Evolutionary conservation across 2,113 vertebrate genomes (phyloP), one percentile per base, ranked within the genome.

Genomic region (Apteryx mantelli): DNA sequence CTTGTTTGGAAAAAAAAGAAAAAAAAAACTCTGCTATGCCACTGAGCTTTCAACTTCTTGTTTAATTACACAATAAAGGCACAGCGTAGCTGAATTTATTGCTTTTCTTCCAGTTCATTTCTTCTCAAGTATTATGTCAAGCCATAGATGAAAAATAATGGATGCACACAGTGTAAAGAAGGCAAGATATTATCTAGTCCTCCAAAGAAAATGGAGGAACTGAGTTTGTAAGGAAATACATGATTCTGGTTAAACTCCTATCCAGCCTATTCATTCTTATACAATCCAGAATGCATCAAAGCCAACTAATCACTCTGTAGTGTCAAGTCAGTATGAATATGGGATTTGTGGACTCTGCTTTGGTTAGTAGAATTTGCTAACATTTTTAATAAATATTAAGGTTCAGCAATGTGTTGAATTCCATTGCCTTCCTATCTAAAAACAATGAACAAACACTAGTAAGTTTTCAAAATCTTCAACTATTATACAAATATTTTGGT

Each of bases 241-340:
- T 0, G 2, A 38, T 30, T 34, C 42, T 63, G 34, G 6, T 8
- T 38, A 26, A 69, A 14, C 10, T 46, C 12, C 16, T n/a, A 5
- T 11, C 10, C 19, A 86, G 32, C 11, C 25, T 77, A 4, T 34
- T 60, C 44, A 22, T 48, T 61, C 68, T 38, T 34, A 46, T 8
- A 20, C 36, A 60, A 55, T 1, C 0, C 0, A 42, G 36, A 68
- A 52, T 2, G 16, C 5, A 2, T 6, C 50, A 36, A 34, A 40
- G 30, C 32, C 40, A 14, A 22, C 44, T 30, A 17, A 20, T 10
- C 16, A 15, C 13, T 36, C 53, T 9, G 19, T 6, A 38, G 21
- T 7, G 20, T 21, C 86, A 71, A 63, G 22, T 9, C 18, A 34
- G 19, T 5, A 63, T 5, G 22, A 91, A 70, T 42, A 25, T 2